Conservation (phyloP, 2,797 vertebrate species). For the Hemitrygon akajei region DNA sequence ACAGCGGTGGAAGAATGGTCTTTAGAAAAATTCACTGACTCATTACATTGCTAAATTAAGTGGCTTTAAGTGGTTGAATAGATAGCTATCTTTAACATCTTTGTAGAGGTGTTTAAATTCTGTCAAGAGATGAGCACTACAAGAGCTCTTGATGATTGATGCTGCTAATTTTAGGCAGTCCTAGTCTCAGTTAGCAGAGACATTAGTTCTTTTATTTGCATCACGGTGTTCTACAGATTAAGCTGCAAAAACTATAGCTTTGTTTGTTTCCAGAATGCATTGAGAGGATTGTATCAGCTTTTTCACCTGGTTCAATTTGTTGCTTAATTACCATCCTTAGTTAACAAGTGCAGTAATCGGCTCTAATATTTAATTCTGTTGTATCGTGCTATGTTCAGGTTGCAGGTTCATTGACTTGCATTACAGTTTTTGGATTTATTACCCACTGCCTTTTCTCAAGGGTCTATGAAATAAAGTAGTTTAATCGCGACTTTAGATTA, state of each 20-base stretch:
- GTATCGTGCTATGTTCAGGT: neutral
- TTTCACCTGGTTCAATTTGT: neutral
- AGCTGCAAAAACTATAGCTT: neutral
- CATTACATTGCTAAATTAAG: neutral
- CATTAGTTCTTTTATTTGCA: neutral
- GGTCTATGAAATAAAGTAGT: neutral
- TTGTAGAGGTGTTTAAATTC: neutral
- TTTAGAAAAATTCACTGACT: neutral
- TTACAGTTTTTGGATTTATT: neutral
- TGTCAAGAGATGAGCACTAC: neutral
- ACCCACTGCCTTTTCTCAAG: neutral
- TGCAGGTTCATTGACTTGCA: neutral
- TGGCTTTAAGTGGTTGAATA: neutral
- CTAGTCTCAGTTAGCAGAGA: neutral
- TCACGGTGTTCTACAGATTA: neutral
- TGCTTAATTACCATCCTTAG: neutral
- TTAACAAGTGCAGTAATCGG: neutral
- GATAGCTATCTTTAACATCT: neutral
- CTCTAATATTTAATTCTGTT: neutral
- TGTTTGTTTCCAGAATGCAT: neutral
- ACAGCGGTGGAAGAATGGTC: neutral
- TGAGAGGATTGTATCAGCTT: neutral
- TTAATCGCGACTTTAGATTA: neutral
- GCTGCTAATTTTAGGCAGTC: neutral
- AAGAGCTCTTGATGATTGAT: neutral